Percentiles rank a stretch among this genome's conserved stretches.
phyloP scores from a whole-genome alignment of 2,888 invertebrate species.

The Apodemia zela region DNA sequence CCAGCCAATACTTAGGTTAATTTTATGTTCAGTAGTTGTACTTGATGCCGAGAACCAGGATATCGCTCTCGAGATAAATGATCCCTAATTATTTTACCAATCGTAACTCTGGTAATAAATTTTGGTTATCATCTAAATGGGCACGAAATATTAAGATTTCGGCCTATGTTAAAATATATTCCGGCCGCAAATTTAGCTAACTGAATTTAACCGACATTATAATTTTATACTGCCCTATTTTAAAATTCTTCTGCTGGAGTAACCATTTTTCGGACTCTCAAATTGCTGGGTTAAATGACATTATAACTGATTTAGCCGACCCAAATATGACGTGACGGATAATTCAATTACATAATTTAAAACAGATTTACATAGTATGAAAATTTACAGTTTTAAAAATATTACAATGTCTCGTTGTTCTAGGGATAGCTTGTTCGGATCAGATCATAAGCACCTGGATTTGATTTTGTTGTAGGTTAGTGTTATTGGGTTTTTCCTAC shows the following conservation, averaged over 20 bases:
- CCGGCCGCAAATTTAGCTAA: not conserved
- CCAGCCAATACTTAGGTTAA: constrained; percentile 16
- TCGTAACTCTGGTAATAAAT: constrained; percentile 9
- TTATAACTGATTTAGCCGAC: not conserved
- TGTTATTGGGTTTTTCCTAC: no score
- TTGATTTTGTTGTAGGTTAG: no score
- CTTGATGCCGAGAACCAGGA: constrained; percentile 15
- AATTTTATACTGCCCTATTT: not conserved
- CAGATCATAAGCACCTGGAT: no score
- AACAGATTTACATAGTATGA: not conserved
- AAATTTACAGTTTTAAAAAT: constrained; percentile 12
- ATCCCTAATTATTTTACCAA: constrained; percentile 6
- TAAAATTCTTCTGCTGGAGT: not conserved
- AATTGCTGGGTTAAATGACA: not conserved
- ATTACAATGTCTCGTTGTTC: not conserved
- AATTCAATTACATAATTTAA: not conserved
- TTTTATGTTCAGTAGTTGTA: constrained; percentile 23
- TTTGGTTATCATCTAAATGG: constrained; percentile 8
- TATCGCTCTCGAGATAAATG: constrained; percentile 4
- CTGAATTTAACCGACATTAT: not conserved
- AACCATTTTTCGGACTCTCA: not conserved
- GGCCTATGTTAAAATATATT: not conserved
- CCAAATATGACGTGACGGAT: not conserved
- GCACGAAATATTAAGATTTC: constrained; percentile 7
- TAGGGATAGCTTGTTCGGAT: no score